A percentile compares a stretch with the other conserved stretches of the same genome.
phyloP scores from a whole-genome alignment of 2,113 vertebrate species.

The Pardalotus punctatus region DNA sequence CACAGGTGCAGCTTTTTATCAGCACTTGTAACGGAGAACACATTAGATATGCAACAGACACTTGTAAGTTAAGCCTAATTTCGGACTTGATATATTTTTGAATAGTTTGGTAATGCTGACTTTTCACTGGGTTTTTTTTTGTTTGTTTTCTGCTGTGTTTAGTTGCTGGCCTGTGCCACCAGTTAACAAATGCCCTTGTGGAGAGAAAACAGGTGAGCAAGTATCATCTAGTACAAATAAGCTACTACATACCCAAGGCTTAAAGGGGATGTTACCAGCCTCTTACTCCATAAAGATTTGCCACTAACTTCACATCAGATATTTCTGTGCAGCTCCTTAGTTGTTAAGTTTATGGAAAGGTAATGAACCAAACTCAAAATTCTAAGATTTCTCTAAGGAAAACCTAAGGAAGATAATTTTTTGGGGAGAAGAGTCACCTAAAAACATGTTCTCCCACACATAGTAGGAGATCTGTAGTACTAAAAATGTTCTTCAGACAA shows the following conservation, averaged over 20 bases:
- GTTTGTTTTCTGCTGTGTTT: constrained; percentile 28
- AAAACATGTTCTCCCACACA: neutral
- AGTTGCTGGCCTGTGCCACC: constrained; percentile 99
- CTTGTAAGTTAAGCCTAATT: constrained; percentile 83
- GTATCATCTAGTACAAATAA: neutral
- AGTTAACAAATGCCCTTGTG: constrained; percentile 97
- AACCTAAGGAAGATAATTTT: neutral
- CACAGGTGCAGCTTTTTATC: constrained; percentile 99
- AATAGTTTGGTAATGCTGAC: neutral
- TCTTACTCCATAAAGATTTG: neutral
- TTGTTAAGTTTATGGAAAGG: neutral
- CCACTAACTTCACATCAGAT: neutral
- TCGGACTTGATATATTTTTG: neutral
- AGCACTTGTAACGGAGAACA: constrained; percentile 98
- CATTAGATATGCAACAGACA: constrained; percentile 99
- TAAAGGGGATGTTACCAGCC: neutral
- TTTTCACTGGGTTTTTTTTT: neutral
- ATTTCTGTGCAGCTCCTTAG: neutral
- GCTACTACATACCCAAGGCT: neutral
- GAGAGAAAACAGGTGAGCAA: constrained; percentile 95
- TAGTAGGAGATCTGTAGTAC: neutral
- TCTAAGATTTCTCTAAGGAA: neutral
- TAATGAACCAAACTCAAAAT: neutral
- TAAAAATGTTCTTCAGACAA: neutral
- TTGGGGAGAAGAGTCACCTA: neutral